Evolutionary conservation across 1,140 invertebrate species (phyloP), one percentile per base, ranked within the genome.

Genomic region (Vanessa tameamea): DNA sequence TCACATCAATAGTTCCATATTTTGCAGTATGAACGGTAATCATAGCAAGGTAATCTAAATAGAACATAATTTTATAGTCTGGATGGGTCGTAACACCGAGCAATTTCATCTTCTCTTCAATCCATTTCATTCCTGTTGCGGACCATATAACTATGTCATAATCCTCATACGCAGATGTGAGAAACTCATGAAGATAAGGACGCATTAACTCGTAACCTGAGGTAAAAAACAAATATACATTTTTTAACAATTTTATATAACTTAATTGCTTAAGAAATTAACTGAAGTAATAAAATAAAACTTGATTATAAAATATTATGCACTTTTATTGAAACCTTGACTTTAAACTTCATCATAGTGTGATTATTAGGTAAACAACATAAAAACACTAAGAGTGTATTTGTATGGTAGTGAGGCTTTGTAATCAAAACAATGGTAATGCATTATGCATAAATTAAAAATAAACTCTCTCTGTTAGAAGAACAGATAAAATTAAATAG

Each of bases 101-200:
- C 26, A 99, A 90, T 69, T 96, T 96, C 98, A 99, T 99, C 92
- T 99, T 99, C 80, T 98, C 97, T 82, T 99, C 97, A 64, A 99
- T 99, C 98, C 98, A 99, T 82, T 98, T 98, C 98, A 99, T 99
- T 76, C 96, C 97, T 1, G 98, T 99, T 1, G 98, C 98, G 50
- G 98, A 99, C 98, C 97, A 97, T 77, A 97, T 97, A 0, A 97
- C 97, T 79, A 97, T 97, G 83, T 97, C 97, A 81, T 98, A 98
- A 87, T 97, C 90, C 84, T 96, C 95, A 91, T 99, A 99, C 6
- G 98, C 97, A n/a, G 96, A 94, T 11, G 96, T 96, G 1, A 99
- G 92, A 89, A 99, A 99, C 91, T 99, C 98, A 87, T 99, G 98
- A 47, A 99, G 94, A 89, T 95, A 99, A 1, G 98, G 98, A 71